A percentile compares a stretch with the other conserved stretches of the same genome.
Evolutionary conservation across 1,140 invertebrate species (phyloP).

Genomic region (Diprion similis): DNA sequence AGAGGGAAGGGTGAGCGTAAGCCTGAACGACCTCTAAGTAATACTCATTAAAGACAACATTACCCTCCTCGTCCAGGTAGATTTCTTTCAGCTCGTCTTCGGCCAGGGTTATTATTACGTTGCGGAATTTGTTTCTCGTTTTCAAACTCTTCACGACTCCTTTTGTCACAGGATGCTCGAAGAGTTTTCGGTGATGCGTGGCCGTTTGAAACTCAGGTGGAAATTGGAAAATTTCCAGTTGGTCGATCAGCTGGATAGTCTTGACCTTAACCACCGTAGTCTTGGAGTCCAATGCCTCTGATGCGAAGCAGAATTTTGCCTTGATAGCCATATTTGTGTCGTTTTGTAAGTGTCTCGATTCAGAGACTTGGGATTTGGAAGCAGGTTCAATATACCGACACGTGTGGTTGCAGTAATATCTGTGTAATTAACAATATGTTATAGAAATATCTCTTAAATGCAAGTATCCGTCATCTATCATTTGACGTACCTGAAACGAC

Average conservation of each 20-base stretch:
- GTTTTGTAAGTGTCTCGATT: too few relatives aligned
- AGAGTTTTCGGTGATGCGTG: background rate
- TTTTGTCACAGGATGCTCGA: background rate
- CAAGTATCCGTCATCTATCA: too few relatives aligned
- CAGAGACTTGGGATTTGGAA: too few relatives aligned
- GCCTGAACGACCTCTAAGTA: conserved; percentile 11
- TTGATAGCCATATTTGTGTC: conserved; percentile 14
- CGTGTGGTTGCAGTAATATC: too few relatives aligned
- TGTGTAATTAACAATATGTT: too few relatives aligned
- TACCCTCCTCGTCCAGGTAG: conserved; percentile 19
- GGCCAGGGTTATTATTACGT: background rate
- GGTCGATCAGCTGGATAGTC: background rate
- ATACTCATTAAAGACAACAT: conserved; percentile 13
- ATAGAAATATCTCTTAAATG: too few relatives aligned
- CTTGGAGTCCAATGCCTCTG: conserved; percentile 15
- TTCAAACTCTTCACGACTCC: background rate
- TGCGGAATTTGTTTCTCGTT: conserved; percentile 9
- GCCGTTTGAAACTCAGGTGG: background rate
- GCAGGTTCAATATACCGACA: too few relatives aligned
- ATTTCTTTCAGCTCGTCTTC: background rate
- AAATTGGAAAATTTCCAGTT: conserved; percentile 2
- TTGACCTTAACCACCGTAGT: background rate
- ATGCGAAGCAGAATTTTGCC: conserved; percentile 26
- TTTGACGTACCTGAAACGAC: too few relatives aligned
- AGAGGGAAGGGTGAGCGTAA: background rate